Evolutionary conservation across 2,113 vertebrate species (phyloP).

Genomic region (Chionis minor): DNA sequence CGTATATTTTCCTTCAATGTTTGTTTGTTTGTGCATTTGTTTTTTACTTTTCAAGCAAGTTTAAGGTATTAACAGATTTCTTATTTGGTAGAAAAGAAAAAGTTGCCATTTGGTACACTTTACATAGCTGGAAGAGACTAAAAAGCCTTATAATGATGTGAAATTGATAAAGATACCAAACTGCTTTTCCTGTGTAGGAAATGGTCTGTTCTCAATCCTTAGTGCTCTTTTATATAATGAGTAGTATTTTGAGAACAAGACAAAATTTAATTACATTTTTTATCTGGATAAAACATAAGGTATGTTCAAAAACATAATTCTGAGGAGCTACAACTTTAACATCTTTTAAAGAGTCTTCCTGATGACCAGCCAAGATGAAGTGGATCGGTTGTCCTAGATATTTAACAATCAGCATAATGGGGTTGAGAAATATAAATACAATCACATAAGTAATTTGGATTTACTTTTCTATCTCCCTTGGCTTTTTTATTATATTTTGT

Average conservation of each 20-base stretch:
- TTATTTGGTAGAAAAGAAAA: neutral
- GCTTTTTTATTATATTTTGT: neutral
- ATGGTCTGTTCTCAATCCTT: neutral
- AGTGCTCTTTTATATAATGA: neutral
- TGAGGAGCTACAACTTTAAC: neutral
- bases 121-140: neutral
- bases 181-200: neutral
- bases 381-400: neutral
- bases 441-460: neutral
- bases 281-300: neutral
- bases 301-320: neutral
- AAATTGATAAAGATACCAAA: neutral
- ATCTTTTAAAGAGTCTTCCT: neutral
- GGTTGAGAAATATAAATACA: neutral
- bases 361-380: neutral
- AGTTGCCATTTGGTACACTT: neutral
- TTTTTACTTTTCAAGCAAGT: neutral
- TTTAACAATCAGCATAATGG: neutral
- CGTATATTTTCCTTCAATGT: neutral
- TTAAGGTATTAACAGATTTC: neutral
- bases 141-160: neutral
- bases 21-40: neutral
- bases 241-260: neutral
- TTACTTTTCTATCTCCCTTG: neutral
- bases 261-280: neutral